Percentiles rank a stretch among this genome's conserved stretches.
Conservation (phyloP, 2,797 vertebrate species). For the Dermochelys coriacea region DNA sequence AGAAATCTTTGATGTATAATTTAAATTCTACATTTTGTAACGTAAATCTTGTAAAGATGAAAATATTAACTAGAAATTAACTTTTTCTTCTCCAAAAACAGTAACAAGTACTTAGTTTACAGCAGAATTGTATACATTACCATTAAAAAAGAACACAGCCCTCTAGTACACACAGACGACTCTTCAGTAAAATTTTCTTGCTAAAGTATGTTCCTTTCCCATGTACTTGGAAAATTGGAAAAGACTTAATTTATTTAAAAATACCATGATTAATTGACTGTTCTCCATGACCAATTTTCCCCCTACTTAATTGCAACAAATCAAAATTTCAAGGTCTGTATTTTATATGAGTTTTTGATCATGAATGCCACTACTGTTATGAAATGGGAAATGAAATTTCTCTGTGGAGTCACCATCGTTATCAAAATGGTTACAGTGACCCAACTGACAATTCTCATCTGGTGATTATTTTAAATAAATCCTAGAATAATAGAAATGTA, state of each 20-base stretch:
- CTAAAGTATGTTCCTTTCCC: too few relatives aligned
- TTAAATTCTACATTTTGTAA: not conserved
- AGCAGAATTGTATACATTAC: not conserved
- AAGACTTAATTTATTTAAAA: too few relatives aligned
- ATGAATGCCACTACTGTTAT: too few relatives aligned
- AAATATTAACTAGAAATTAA: not conserved
- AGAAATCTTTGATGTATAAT: not conserved
- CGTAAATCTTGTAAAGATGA: not conserved
- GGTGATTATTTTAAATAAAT: too few relatives aligned
- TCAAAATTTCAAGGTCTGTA: not conserved
- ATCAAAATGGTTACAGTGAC: too few relatives aligned
- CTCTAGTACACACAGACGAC: too few relatives aligned
- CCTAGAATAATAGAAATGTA: too few relatives aligned
- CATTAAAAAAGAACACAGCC: not conserved
- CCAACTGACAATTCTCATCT: too few relatives aligned
- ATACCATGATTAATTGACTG: not conserved
- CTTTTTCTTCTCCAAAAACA: not conserved
- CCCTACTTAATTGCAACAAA: not conserved
- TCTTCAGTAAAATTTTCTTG: too few relatives aligned
- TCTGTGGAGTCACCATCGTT: too few relatives aligned
- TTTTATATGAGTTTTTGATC: not conserved
- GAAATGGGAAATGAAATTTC: too few relatives aligned
- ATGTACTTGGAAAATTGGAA: too few relatives aligned
- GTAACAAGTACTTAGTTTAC: not conserved
- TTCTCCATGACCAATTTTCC: not conserved